Conservation (phyloP, 2,113 vertebrate genomes). For the Megaceryle torquata region DNA sequence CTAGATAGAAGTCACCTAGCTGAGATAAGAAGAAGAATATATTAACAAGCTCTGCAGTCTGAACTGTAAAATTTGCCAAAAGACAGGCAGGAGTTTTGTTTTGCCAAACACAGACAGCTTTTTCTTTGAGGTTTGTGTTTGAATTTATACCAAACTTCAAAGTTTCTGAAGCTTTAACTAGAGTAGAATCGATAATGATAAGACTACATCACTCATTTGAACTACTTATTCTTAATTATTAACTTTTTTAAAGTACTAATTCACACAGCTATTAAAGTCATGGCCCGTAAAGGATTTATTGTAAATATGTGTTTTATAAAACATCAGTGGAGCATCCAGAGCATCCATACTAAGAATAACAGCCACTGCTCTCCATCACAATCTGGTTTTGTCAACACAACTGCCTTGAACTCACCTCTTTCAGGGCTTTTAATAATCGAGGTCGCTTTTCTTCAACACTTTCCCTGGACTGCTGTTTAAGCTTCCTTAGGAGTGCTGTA, state of each 20-base stretch:
- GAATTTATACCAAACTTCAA: not conserved
- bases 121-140: not conserved
- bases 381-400: not conserved
- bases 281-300: not conserved
- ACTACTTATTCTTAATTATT: not conserved
- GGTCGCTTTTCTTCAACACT: slow-evolving; percentile 98
- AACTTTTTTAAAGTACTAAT: not conserved
- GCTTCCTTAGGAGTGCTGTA: slow-evolving; percentile 95
- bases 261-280: not conserved
- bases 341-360: not conserved
- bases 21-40: slow-evolving; percentile 70
- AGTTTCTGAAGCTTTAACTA: not conserved
- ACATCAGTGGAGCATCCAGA: not conserved
- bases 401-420: slow-evolving; percentile 82
- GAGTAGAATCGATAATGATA: not conserved
- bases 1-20: slow-evolving; percentile 98
- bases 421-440: slow-evolving; percentile 94
- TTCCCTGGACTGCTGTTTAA: slow-evolving; percentile 98
- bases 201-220: not conserved
- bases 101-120: not conserved
- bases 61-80: not conserved
- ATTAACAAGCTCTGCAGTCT: not conserved
- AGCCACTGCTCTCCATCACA: not conserved
- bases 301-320: not conserved
- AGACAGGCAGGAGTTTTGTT: not conserved